Evolutionary conservation across 2,797 vertebrate genomes (phyloP).

Genomic region (Macropodus opercularis): DNA sequence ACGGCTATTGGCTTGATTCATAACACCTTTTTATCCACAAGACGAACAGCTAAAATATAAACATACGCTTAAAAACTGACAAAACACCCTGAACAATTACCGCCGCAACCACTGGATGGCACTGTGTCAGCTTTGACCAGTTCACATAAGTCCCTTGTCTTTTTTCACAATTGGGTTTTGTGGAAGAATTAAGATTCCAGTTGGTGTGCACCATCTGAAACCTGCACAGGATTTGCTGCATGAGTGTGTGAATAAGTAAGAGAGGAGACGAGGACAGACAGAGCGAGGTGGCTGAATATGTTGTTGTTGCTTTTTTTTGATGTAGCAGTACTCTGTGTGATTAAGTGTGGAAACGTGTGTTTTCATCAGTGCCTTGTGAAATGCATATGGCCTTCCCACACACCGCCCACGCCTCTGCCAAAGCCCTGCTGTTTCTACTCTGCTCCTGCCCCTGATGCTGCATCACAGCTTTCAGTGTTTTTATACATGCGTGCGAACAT

Average conservation of each 20-base stretch:
- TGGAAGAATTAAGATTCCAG: slow-evolving; percentile 73
- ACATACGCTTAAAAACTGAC: neutral
- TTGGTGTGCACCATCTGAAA: slow-evolving; percentile 65
- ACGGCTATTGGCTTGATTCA: neutral
- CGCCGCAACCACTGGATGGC: slow-evolving; percentile 80
- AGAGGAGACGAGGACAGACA: slow-evolving; percentile 1
- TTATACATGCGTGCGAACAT: slow-evolving; percentile 9
- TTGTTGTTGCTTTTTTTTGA: slow-evolving; percentile 1
- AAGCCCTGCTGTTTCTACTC: slow-evolving; percentile 71
- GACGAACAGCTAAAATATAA: neutral
- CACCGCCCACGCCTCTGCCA: slow-evolving; percentile 71
- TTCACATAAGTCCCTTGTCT: slow-evolving; percentile 19
- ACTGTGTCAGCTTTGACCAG: slow-evolving; percentile 73
- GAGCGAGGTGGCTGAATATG: slow-evolving; percentile 7
- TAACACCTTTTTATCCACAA: slow-evolving; percentile 2
- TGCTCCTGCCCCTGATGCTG: slow-evolving; percentile 61
- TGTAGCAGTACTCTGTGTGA: slow-evolving; percentile 50
- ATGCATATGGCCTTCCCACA: slow-evolving; percentile 77
- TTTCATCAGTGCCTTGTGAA: slow-evolving; percentile 67
- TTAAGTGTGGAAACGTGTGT: slow-evolving; percentile 44
- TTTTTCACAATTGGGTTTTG: slow-evolving; percentile 59
- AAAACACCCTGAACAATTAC: slow-evolving; percentile 16
- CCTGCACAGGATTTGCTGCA: slow-evolving; percentile 45
- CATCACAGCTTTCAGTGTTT: slow-evolving; percentile 42
- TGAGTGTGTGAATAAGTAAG: slow-evolving; percentile 1